Base-by-base conservation (phyloP, 2,888 invertebrate species). In the Rhagonycha lutea region DNA sequence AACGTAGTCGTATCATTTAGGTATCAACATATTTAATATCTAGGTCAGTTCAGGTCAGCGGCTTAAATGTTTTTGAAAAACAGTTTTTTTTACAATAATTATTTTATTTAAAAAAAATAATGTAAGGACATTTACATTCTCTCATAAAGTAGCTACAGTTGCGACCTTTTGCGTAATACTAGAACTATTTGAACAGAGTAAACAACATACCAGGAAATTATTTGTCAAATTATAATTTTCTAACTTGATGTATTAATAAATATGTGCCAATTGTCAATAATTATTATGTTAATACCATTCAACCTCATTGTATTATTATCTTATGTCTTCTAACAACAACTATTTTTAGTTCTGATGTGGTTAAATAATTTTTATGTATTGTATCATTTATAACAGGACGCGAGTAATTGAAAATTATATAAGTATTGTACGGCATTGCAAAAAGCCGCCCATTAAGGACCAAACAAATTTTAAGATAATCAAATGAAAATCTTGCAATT, bases 281-380 rank as follows among this genome's bases (percentile, higher is more conserved):
- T 47, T 47, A 47, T 47, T 47, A 47, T 47, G 47, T n/a, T 47
- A 47, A 47, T 47, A n/a, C 12, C 47, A 47, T 47, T 47, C 47
- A n/a, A 47, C 47, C n/a, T 47, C 47, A 47, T 47, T 47, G 47
- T n/a, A 47, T n/a, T n/a, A 47, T n/a, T 47, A 47, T 47, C 47
- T 47, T 47, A 47, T 47, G 47, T 47, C 47, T 47, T 47, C n/a
- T 47, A 47, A 12, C n/a, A 68, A 68, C 72, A 72, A 68, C 72
- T 72, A 72, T 72, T 72, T 72, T 72, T 72, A 72, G 72, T 72
- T 68, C 14, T 72, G 72, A 72, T 72, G 72, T 68, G 28, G 72
- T 29, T 24, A 18, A 12, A 14, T 68, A 72, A 68, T 72, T 72
- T 72, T 47, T 61, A 72, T 68, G 68, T 72, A 68, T 72, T 72